Evolutionary conservation across 2,113 vertebrate genomes (phyloP).

Genomic region (Merops nubicus): DNA sequence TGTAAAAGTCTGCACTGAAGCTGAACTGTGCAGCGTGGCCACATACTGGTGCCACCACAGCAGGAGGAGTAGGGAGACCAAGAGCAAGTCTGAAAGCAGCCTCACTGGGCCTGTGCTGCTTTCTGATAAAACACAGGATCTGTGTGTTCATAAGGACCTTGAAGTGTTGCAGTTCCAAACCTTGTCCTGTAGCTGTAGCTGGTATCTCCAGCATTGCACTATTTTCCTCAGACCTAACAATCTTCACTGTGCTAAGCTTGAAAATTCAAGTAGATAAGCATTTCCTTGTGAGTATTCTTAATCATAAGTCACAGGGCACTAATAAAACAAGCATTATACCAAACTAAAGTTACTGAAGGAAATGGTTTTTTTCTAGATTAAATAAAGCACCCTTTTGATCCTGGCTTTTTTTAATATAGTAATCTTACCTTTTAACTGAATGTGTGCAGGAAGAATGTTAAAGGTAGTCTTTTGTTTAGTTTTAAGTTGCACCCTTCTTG

Average conservation of each 20-base stretch:
- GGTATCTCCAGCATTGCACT: not conserved
- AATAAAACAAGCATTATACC: not conserved
- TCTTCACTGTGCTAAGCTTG: not conserved
- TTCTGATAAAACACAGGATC: not conserved
- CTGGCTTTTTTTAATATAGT: not conserved
- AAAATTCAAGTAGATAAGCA: not conserved
- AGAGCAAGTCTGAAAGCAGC: not conserved
- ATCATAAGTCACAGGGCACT: not conserved
- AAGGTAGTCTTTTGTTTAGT: not conserved
- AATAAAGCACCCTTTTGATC: not conserved
- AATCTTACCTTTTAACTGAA: not conserved
- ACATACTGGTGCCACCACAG: accelerated
- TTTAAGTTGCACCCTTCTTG: not conserved
- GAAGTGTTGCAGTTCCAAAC: not conserved
- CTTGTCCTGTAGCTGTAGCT: not conserved
- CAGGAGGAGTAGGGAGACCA: not conserved
- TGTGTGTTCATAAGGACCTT: not conserved
- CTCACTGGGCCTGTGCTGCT: not conserved
- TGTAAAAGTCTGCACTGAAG: not conserved
- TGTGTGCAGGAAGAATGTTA: not conserved
- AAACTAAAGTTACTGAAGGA: not conserved
- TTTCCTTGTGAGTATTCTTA: not conserved
- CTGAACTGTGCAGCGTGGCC: not conserved
- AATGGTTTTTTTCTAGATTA: not conserved
- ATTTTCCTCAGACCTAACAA: not conserved